These are phyloP conservation scores for Triplophysa rosa DNA, from an alignment of 2,113 vertebrate genomes.

Conservation along the genomic window DNA sequence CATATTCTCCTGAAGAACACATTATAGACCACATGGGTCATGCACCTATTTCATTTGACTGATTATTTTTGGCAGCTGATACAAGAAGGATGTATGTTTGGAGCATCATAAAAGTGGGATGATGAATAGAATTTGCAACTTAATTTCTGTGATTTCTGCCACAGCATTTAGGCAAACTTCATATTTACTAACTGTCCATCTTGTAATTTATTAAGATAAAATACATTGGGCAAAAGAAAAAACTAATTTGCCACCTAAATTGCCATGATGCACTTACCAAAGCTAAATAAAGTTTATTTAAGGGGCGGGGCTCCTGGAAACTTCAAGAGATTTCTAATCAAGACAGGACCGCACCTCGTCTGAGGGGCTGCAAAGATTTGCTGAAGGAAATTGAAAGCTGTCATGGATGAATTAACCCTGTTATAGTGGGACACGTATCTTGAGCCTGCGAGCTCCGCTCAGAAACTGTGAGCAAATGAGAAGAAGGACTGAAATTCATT, in stretches of 20 bases:
- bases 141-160: too few relatives aligned
- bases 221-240: neutral
- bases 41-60: neutral
- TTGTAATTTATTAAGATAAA: too few relatives aligned
- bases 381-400: constrained; percentile 98
- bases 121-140: too few relatives aligned
- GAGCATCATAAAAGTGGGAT: too few relatives aligned
- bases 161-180: too few relatives aligned
- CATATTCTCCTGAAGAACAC: neutral
- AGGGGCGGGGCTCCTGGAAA: constrained; percentile 77
- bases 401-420: constrained; percentile 99
- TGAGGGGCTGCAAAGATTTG: constrained; percentile 78
- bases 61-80: too few relatives aligned
- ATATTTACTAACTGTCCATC: too few relatives aligned
- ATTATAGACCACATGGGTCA: neutral
- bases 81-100: too few relatives aligned
- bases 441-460: constrained; percentile 86
- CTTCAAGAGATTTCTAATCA: constrained; percentile 83
- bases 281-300: constrained; percentile 73
- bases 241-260: neutral
- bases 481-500: constrained; percentile 98
- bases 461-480: constrained; percentile 87
- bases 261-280: neutral
- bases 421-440: constrained; percentile 98
- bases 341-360: constrained; percentile 80